These are phyloP conservation scores for Bombus vancouverensis DNA, from an alignment of 1,140 invertebrate species.

Conservation along the genomic window DNA sequence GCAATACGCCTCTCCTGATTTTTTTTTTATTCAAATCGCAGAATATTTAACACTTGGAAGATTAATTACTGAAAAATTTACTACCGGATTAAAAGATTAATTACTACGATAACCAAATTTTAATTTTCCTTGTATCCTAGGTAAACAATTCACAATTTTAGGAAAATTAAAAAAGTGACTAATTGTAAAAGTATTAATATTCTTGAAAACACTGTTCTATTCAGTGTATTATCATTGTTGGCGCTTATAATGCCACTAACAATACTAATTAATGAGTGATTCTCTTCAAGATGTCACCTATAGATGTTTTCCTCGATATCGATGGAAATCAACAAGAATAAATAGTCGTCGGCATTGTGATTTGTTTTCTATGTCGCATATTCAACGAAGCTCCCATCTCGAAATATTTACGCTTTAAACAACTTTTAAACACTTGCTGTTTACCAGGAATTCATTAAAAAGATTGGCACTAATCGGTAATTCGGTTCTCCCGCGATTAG, in stretches of 20 bases:
- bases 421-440: neutral
- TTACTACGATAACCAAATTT: neutral
- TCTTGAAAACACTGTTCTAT: no score
- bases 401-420: neutral
- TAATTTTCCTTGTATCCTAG: neutral
- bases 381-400: neutral
- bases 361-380: neutral
- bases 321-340: neutral
- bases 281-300: neutral
- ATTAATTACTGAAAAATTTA: neutral
- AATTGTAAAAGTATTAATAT: neutral
- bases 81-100: neutral
- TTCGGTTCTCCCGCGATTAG: neutral
- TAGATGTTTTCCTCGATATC: neutral
- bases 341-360: neutral
- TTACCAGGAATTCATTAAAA: constrained; percentile 13
- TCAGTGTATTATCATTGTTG: neutral
- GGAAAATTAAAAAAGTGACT: neutral
- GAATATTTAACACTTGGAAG: neutral
- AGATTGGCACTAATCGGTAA: constrained; percentile 1
- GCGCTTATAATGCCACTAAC: neutral
- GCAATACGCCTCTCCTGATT: neutral
- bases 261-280: neutral
- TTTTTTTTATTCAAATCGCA: neutral
- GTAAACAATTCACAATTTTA: neutral